These are phyloP conservation scores for Cheumatopsyche charites DNA, from an alignment of 1,140 invertebrate species.

Conservation along the genomic window DNA sequence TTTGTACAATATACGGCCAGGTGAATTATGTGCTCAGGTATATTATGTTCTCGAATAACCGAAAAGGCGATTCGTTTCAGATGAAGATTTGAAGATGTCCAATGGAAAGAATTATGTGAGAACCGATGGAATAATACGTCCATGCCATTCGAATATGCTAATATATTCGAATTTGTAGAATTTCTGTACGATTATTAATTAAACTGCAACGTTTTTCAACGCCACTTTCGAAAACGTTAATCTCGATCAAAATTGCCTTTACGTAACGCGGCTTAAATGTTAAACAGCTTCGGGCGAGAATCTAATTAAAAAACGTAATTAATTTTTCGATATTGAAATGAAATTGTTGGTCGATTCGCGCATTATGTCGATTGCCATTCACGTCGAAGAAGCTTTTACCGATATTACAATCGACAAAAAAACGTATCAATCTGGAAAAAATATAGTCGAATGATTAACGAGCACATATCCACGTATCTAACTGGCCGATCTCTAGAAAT, in stretches of 20 bases:
- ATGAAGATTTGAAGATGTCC: neutral
- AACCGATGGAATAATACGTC: too few relatives aligned
- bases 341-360: neutral
- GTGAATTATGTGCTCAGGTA: slow-evolving; percentile 29
- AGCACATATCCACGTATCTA: neutral
- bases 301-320: too few relatives aligned
- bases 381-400: neutral
- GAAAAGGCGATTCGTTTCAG: neutral
- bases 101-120: too few relatives aligned
- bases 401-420: too few relatives aligned
- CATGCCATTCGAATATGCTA: too few relatives aligned
- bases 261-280: too few relatives aligned
- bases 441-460: slow-evolving; percentile 4
- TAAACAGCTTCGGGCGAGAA: too few relatives aligned
- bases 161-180: too few relatives aligned
- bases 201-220: too few relatives aligned
- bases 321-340: slow-evolving; percentile 1
- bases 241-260: too few relatives aligned
- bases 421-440: neutral
- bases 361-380: neutral
- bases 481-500: neutral
- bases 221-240: too few relatives aligned
- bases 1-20: slow-evolving; percentile 28
- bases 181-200: too few relatives aligned
- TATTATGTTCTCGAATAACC: slow-evolving; percentile 19